phyloP scores from a whole-genome alignment of 1,140 invertebrate species.

The Musca domestica region DNA sequence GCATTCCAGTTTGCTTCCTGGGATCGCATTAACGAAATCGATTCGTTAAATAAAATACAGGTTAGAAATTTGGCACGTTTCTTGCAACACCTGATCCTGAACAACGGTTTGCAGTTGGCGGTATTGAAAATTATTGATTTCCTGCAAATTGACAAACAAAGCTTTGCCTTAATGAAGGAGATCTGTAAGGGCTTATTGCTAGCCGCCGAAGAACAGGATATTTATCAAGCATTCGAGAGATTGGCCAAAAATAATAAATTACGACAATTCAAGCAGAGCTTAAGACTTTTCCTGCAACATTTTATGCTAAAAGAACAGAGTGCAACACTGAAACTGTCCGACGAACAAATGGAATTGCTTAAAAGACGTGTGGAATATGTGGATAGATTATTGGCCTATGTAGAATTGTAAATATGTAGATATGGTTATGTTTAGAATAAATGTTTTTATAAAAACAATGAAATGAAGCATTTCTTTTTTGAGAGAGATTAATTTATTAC shows the following conservation, averaged over 20 bases:
- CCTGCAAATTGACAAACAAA: conserved; percentile 67
- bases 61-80: conserved; percentile 78
- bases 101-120: conserved; percentile 75
- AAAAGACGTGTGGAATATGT: conserved; percentile 56
- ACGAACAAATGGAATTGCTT: conserved; percentile 56
- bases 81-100: conserved; percentile 75
- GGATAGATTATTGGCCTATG: conserved; percentile 57
- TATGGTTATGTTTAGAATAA: not conserved
- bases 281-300: conserved; percentile 73
- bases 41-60: conserved; percentile 62
- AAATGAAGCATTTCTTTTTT: not conserved
- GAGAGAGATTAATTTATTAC: not conserved
- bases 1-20: conserved; percentile 85
- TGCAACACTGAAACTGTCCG: conserved; percentile 48
- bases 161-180: conserved; percentile 66
- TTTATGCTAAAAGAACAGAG: conserved; percentile 67
- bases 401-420: conserved; percentile 36
- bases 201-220: conserved; percentile 39
- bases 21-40: conserved; percentile 87
- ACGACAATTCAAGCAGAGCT: conserved; percentile 67
- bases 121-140: conserved; percentile 79
- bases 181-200: conserved; percentile 66
- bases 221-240: conserved; percentile 58
- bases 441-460: not conserved
- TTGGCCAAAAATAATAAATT: conserved; percentile 64